Evolutionary conservation across 2,797 vertebrate genomes (phyloP), one percentile per base, ranked within the genome.

Genomic region (Hephaestus fuliginosus): DNA sequence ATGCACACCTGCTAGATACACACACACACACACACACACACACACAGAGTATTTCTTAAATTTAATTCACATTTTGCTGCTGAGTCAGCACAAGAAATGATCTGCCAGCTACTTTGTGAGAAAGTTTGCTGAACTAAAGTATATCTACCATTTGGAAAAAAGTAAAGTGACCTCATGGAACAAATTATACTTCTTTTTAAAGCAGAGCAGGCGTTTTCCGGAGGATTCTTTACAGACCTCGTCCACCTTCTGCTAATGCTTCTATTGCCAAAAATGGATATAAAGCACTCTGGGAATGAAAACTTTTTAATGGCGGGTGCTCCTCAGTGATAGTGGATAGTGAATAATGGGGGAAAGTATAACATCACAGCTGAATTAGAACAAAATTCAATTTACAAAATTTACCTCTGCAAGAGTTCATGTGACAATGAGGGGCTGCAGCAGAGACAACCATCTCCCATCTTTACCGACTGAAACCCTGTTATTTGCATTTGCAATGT

Each of bases 1-100:
- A 52, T 25, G n/a, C 41, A 71, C 65, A 76, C 66, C 65, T 69
- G 56, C 52, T n/a, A 15, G 11, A 80, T 52, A 70, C 49, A 51
- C 3, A 8, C 52, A 39, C n/a, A 36, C 11, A 68, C 0, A 84
- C 9, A 39, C 41, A 44, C 13, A 30, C 0, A 18, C 2, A 11
- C 12, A 43, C 2, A 43, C 2, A 28, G 10, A 15, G 36, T 39
- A 9, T 25, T 7, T 69, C 36, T 51, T 49, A 72, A 18, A 52
- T 64, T 67, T 61, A 71, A 75, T 53, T 48, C 39, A 22, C 7
- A 65, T 43, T 30, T 48, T 61, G 2, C 8, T 76, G 58, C 76
- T 63, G 48, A 81, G 46, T 85, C 78, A 74, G 74, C 67, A 73
- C 20, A 52, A 25, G 13, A 72, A 41, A 72, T 46, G 3, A 71